phyloP scores from a whole-genome alignment of 2,113 vertebrate species.

The Elgaria multicarinata region DNA sequence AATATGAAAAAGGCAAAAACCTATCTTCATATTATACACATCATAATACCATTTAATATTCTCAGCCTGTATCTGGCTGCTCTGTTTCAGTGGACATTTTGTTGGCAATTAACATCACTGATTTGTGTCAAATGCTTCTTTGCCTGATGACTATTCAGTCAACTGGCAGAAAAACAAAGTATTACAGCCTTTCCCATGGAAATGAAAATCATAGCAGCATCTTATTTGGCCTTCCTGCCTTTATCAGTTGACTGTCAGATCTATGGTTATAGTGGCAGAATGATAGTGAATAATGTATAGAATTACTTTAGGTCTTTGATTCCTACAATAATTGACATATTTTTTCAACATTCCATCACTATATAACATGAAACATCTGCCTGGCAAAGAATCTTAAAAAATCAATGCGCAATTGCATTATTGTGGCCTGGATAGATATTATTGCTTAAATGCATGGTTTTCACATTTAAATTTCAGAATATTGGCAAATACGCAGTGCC shows the following conservation, averaged over 20 bases:
- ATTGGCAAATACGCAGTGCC: constrained; percentile 14
- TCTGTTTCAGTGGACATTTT: background rate
- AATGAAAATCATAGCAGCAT: background rate
- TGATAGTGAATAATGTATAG: constrained; percentile 22
- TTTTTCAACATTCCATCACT: background rate
- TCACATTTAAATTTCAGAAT: background rate
- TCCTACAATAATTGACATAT: background rate
- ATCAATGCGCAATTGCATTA: background rate
- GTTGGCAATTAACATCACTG: background rate
- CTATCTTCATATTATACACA: constrained; percentile 10
- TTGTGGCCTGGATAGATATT: background rate
- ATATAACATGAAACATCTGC: background rate
- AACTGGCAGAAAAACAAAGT: constrained; percentile 9
- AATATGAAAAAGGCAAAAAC: background rate
- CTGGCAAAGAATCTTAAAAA: constrained; percentile 12
- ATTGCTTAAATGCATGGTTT: background rate
- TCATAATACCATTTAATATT: background rate
- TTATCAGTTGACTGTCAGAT: background rate
- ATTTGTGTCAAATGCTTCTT: constrained; percentile 17
- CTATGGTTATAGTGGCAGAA: background rate
- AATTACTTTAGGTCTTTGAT: constrained; percentile 3
- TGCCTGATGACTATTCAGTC: background rate
- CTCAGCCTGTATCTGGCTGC: background rate
- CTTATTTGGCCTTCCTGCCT: background rate
- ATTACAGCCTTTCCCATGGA: background rate